Conservation (phyloP, 2,113 vertebrate genomes). For the Nesoenas mayeri region DNA sequence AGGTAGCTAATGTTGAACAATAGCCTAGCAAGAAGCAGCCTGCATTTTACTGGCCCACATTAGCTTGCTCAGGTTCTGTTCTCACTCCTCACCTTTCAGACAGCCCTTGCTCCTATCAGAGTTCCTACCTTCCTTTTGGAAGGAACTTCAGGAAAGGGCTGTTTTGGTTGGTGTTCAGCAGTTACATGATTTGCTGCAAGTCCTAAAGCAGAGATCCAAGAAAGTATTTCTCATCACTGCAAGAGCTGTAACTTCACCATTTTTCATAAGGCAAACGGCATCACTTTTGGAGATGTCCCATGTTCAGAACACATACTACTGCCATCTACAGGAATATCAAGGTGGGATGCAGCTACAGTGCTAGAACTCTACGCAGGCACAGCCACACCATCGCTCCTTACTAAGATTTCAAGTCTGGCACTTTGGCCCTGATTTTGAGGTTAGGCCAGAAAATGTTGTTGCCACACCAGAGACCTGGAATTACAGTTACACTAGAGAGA, state of each 20-base stretch:
- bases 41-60: neutral
- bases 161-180: neutral
- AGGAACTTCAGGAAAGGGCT: neutral
- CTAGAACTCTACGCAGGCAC: neutral
- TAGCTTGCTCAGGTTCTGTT: neutral
- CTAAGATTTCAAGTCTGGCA: neutral
- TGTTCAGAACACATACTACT: neutral
- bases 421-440: neutral
- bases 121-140: neutral
- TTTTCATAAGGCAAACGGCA: neutral
- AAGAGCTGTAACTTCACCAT: neutral
- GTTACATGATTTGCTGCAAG: neutral
- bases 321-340: constrained; percentile 17
- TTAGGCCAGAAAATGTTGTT: neutral
- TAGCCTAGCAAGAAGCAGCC: neutral
- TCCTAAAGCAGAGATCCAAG: neutral
- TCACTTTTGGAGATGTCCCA: neutral
- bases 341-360: neutral
- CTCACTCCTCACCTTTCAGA: neutral
- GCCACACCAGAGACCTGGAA: neutral
- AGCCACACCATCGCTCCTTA: neutral
- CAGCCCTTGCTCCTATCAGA: neutral
- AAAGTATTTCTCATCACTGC: neutral
- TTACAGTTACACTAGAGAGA: neutral
- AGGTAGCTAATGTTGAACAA: neutral